Conservation (phyloP, 2,888 invertebrate genomes). For the Eledona agricola region DNA sequence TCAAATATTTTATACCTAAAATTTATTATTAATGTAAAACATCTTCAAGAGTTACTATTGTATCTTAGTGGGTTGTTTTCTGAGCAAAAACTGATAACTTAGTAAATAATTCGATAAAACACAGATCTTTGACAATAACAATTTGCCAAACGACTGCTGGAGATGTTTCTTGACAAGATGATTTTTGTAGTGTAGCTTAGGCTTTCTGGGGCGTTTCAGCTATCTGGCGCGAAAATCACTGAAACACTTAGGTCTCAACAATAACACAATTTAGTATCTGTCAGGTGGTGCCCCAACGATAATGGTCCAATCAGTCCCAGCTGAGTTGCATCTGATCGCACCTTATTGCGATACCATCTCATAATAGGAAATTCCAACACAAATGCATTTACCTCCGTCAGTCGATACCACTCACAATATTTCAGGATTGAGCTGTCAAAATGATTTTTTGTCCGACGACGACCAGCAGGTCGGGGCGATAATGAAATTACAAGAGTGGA, state of each 20-base stretch:
- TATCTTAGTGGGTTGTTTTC: too few relatives aligned
- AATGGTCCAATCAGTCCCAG: slow-evolving; percentile 45
- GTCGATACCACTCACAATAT: slow-evolving; percentile 24
- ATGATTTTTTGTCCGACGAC: slow-evolving; percentile 13
- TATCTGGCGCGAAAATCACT: slow-evolving; percentile 35
- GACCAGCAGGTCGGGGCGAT: slow-evolving; percentile 29
- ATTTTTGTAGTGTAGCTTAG: slow-evolving; percentile 21
- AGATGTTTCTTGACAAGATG: too few relatives aligned
- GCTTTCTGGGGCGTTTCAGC: slow-evolving; percentile 17
- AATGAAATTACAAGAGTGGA: slow-evolving; percentile 50
- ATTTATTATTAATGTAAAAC: too few relatives aligned
- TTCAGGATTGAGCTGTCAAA: slow-evolving; percentile 42
- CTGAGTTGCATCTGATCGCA: slow-evolving; percentile 41
- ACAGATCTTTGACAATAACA: too few relatives aligned
- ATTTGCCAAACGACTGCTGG: too few relatives aligned
- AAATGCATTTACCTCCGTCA: slow-evolving; percentile 38
- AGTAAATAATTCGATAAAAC: too few relatives aligned
- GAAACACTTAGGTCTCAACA: slow-evolving; percentile 37
- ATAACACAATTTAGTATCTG: slow-evolving; percentile 46
- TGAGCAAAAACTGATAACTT: too few relatives aligned
- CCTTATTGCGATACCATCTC: slow-evolving; percentile 44
- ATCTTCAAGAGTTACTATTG: too few relatives aligned
- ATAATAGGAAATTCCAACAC: slow-evolving; percentile 44
- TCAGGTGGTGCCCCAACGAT: slow-evolving; percentile 41
- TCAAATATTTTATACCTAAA: too few relatives aligned